Conservation (phyloP, 2,113 vertebrate species). For the Centropus unirufus region DNA sequence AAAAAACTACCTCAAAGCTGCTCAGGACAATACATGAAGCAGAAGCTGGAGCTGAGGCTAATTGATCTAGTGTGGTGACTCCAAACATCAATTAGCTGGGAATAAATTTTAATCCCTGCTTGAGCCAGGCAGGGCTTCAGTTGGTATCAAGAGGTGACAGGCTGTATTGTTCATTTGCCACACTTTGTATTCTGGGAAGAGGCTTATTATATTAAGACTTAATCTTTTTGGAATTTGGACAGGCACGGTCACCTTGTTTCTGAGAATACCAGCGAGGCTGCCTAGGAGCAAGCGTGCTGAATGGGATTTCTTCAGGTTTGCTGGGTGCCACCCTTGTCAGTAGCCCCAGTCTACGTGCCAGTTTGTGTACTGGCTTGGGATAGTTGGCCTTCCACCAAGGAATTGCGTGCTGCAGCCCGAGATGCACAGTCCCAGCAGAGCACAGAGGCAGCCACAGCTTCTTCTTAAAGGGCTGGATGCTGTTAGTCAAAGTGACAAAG, state of each 20-base stretch:
- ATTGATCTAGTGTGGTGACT: conserved; percentile 13
- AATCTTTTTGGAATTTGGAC: conserved; percentile 3
- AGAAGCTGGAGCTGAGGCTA: conserved; percentile 27
- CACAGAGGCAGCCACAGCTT: neutral
- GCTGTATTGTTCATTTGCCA: conserved; percentile 21
- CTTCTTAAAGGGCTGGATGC: neutral
- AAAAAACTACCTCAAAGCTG: neutral
- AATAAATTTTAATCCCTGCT: conserved; percentile 51
- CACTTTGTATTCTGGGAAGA: neutral
- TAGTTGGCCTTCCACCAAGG: neutral
- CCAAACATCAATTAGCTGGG: conserved; percentile 54
- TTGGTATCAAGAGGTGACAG: conserved; percentile 52
- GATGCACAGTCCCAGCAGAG: neutral
- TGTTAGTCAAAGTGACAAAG: neutral
- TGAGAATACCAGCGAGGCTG: neutral
- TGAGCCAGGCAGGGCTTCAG: conserved; percentile 18
- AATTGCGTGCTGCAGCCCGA: neutral
- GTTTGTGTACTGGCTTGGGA: neutral
- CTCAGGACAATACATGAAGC: neutral
- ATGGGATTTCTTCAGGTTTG: neutral
- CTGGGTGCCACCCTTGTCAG: neutral
- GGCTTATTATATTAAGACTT: neutral
- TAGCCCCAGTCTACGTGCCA: neutral
- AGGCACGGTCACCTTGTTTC: neutral
- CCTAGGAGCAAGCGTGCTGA: neutral